Conservation (phyloP, 37 sponge, comb jelly and placozoan genomes). For the Theonella swinhoei region DNA sequence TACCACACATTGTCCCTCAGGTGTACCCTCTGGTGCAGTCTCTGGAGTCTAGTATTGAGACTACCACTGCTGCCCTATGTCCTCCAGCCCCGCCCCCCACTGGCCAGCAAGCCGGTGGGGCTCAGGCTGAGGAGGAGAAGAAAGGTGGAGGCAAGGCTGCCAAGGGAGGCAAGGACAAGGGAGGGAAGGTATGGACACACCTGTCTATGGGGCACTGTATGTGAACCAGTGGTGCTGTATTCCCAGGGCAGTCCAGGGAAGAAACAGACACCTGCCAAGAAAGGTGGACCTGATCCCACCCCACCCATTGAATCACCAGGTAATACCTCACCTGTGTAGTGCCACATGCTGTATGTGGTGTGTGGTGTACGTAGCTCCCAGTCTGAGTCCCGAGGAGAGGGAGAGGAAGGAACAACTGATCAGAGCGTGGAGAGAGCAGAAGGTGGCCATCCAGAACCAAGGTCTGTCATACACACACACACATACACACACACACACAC, state of each 20-base stretch:
- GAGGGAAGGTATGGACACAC: background rate
- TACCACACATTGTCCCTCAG: no score
- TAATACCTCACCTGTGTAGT: background rate
- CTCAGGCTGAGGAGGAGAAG: conserved; percentile 5
- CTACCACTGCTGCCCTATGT: background rate
- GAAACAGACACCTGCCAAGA: background rate
- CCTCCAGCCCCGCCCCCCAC: background rate
- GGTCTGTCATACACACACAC: conserved; percentile 30
- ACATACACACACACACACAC: conserved; percentile 25
- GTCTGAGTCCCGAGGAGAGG: conserved; percentile 21
- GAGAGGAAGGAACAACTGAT: conserved; percentile 27
- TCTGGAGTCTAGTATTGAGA: background rate
- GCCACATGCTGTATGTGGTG: background rate
- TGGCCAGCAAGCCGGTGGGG: conserved; percentile 3
- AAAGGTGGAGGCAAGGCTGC: background rate
- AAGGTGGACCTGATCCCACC: background rate
- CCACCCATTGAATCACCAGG: background rate
- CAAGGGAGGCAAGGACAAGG: conserved; percentile 22
- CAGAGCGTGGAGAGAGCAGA: conserved; percentile 52
- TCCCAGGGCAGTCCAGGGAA: background rate
- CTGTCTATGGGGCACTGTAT: no score
- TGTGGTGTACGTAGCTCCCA: background rate
- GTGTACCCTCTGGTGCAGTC: conserved; percentile 15
- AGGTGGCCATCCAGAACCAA: conserved; percentile 54
- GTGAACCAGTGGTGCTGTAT: background rate